Base-by-base conservation (phyloP, 2,888 invertebrate genomes). In the Tridacna gigas region DNA sequence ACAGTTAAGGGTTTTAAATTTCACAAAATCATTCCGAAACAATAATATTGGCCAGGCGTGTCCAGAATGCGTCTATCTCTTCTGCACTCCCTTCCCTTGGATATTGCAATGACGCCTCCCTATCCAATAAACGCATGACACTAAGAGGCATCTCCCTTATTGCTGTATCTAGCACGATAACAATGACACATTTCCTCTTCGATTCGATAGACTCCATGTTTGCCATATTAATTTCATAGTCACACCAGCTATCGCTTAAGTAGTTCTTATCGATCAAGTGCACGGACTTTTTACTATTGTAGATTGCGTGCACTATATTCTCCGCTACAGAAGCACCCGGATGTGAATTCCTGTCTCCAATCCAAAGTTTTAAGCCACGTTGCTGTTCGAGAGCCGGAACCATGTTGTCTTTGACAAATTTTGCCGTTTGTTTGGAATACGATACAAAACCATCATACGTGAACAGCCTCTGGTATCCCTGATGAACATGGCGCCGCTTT, bases 141-240 rank as follows among this genome's bases (percentile, higher is more conserved):
- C 71, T 74, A 18, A 79, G 25, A 0, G 86, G 84, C 15, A 86
- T 66, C 9, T 86, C 71, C 22, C 63, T n/a, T 0, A 73, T 22
- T 5, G 86, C 77, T 0, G 56, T 67, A n/a, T 83, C 86, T 76
- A 84, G 74, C 56, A 79, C 18, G 15, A 88, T 80, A 60, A 88
- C 18, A 13, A 89, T 77, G 0, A 89, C 60, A 47, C 83, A 18
- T 13, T 80, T 78, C 47, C 85, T 76, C n/a, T 82, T 75, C 3
- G 77, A 74, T n/a, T 79, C 76, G 0, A 84, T 48, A 2, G 82
- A 71, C 73, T 89, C 87, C 67, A 83, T 63, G 20, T 63, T 61
- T 18, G 86, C 87, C 84, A 88, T 88, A 73, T 89, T 81, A 60
- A 86, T 74, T 76, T 89, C 87, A 73, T 88, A 88, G 74, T 81